Evolutionary conservation across 2,797 vertebrate genomes (phyloP).

Genomic region (Poliocrania exsul): DNA sequence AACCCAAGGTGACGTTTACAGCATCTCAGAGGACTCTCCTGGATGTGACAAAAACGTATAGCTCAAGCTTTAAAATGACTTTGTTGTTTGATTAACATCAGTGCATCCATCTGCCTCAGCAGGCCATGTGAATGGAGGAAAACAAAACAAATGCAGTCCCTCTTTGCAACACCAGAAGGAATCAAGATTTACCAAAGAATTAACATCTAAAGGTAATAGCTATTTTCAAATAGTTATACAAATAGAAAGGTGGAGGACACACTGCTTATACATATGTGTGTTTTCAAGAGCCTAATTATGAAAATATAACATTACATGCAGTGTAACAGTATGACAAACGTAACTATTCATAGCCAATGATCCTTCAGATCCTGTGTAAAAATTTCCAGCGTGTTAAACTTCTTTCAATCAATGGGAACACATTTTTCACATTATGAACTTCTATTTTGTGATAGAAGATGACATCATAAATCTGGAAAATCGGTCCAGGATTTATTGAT

Average conservation of each 20-base stretch:
- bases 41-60: background rate
- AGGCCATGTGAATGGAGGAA: background rate
- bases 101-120: background rate
- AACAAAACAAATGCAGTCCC: background rate
- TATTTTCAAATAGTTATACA: background rate
- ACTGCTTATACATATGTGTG: background rate
- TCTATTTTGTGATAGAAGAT: constrained; percentile 4
- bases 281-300: background rate
- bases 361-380: background rate
- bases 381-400: constrained; percentile 16
- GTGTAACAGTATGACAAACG: background rate
- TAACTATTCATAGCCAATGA: background rate
- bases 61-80: background rate
- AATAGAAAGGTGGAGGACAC: background rate
- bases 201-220: background rate
- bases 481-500: background rate
- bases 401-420: background rate
- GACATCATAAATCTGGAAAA: constrained; percentile 21
- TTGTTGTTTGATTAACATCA: background rate
- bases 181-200: background rate
- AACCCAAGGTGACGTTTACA: background rate
- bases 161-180: background rate
- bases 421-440: constrained; percentile 10
- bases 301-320: background rate
- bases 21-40: background rate